A percentile compares a stretch with the other conserved stretches of the same genome.
These are phyloP conservation scores for Idris sp. DNA, from an alignment of 1,140 invertebrate species.

Conservation along the genomic window DNA sequence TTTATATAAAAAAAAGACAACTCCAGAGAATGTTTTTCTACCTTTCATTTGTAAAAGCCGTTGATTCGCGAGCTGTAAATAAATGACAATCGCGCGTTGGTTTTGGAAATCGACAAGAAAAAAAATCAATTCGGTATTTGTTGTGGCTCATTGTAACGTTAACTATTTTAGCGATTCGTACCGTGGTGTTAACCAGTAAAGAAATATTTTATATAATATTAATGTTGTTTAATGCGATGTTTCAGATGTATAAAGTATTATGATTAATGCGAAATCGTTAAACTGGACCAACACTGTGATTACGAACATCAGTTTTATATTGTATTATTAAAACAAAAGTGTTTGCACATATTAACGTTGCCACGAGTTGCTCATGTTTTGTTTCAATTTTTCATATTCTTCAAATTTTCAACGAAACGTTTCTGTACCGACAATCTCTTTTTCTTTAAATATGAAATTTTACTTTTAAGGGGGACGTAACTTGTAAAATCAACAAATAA, in stretches of 20 bases:
- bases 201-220: conserved; percentile 54
- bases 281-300: conserved; percentile 11
- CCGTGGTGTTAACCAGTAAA: conserved; percentile 8
- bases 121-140: not conserved
- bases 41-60: conserved; percentile 1
- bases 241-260: conserved; percentile 47
- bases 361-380: too few relatives aligned
- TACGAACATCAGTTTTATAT: too few relatives aligned
- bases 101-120: conserved; percentile 38
- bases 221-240: conserved; percentile 23
- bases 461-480: too few relatives aligned
- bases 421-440: too few relatives aligned
- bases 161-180: conserved; percentile 2
- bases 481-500: too few relatives aligned
- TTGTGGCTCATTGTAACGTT: conserved; percentile 9
- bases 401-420: too few relatives aligned
- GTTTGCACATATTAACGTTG: too few relatives aligned
- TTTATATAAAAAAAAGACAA: conserved; percentile 10
- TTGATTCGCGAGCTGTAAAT: conserved; percentile 25
- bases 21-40: conserved; percentile 4
- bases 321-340: too few relatives aligned
- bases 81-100: conserved; percentile 46
- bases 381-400: too few relatives aligned
- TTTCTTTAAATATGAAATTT: too few relatives aligned
- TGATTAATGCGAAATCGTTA: conserved; percentile 40